Evolutionary conservation across 2,888 invertebrate genomes (phyloP).

Genomic region (Pseudeuparius sepicola): DNA sequence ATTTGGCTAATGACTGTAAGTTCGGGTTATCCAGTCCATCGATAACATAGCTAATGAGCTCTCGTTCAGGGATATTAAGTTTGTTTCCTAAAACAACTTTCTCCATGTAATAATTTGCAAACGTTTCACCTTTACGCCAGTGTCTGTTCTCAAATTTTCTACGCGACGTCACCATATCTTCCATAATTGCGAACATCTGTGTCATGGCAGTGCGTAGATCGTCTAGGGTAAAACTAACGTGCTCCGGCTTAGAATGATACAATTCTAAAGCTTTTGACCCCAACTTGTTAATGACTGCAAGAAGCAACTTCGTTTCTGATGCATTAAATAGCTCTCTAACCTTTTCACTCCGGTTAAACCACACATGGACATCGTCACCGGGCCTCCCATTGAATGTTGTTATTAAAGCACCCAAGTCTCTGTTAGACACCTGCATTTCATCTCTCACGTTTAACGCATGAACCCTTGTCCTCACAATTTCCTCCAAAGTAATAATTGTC

Average conservation of each 20-base stretch:
- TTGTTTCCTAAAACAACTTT: conserved; percentile 17
- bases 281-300: background rate
- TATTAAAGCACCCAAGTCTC: too few species aligned
- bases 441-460: background rate
- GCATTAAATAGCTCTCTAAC: too few species aligned
- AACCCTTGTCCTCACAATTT: background rate
- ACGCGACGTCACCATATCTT: background rate
- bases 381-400: conserved; percentile 1
- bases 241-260: background rate
- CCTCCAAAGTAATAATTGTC: too few species aligned
- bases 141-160: conserved; percentile 4
- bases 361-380: background rate
- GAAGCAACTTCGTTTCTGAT: too few species aligned
- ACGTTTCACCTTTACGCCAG: conserved; percentile 14
- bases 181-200: background rate
- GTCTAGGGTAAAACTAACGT: background rate
- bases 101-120: conserved; percentile 14
- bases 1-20: conserved; percentile 12
- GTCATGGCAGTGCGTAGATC: background rate
- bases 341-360: conserved; percentile 1
- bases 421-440: background rate
- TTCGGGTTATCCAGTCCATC: conserved; percentile 15
- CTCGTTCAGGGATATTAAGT: conserved; percentile 8
- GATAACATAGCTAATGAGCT: conserved; percentile 16
- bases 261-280: background rate